Evolutionary conservation across 2,797 vertebrate species (phyloP).

Genomic region (Peromyscus aztecus): DNA sequence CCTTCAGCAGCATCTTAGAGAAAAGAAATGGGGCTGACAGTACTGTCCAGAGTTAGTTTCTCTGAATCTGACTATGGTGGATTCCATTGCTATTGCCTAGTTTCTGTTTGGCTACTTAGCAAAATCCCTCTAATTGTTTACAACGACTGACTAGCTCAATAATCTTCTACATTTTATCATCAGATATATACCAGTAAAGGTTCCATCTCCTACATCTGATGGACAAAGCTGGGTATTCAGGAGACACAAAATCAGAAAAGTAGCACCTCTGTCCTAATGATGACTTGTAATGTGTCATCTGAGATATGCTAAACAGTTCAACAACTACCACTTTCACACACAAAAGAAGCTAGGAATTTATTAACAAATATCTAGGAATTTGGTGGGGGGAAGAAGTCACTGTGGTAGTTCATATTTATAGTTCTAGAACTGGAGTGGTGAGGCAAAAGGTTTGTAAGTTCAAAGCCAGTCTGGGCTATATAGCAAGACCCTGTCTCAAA

Average conservation of each 20-base stretch:
- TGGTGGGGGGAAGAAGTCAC: background rate
- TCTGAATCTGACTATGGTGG: background rate
- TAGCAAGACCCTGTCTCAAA: too few relatives aligned
- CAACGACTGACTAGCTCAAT: background rate
- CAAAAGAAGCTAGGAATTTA: background rate
- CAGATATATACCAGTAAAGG: conserved; percentile 1
- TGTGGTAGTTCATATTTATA: background rate
- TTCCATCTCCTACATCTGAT: background rate
- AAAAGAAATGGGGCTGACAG: background rate
- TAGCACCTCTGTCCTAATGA: background rate
- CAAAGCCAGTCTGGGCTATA: background rate
- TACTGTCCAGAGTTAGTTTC: background rate
- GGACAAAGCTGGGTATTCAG: background rate
- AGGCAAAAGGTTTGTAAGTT: background rate
- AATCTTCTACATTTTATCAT: background rate
- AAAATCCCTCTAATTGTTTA: background rate
- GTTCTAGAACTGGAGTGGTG: background rate
- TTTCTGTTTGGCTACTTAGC: background rate
- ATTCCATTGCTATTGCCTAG: background rate
- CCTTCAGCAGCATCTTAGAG: background rate
- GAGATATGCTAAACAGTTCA: background rate
- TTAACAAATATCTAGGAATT: background rate
- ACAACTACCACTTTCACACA: background rate
- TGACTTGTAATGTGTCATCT: background rate
- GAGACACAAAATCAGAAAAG: background rate